A percentile compares a stretch with the other conserved stretches of the same genome.
Evolutionary conservation across 2,113 vertebrate genomes (phyloP).

Genomic region (Ondatra zibethicus): DNA sequence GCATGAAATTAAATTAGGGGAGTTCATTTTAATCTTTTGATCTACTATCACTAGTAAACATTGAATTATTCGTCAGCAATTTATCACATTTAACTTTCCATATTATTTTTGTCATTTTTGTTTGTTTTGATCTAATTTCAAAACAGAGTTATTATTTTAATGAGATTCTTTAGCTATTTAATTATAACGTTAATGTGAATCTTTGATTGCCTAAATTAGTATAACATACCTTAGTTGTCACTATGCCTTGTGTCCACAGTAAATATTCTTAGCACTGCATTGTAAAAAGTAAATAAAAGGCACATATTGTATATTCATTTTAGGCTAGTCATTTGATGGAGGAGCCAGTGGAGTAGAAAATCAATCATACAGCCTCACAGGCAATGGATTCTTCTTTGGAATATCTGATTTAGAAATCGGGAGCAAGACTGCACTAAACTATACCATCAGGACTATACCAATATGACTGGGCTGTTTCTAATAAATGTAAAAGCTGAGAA

Average conservation of each 20-base stretch:
- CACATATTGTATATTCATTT: slow-evolving; percentile 75
- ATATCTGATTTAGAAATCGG: slow-evolving; percentile 29
- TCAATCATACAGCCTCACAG: slow-evolving; percentile 39
- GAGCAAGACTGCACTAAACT: not conserved
- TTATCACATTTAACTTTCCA: slow-evolving; percentile 69
- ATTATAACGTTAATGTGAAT: slow-evolving; percentile 78
- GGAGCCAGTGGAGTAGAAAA: slow-evolving; percentile 69
- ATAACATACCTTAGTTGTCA: slow-evolving; percentile 80
- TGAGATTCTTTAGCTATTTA: slow-evolving; percentile 75
- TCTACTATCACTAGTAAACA: slow-evolving; percentile 47
- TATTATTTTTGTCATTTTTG: slow-evolving; percentile 45
- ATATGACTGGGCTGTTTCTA: not conserved
- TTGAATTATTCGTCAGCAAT: slow-evolving; percentile 80
- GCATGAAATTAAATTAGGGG: slow-evolving; percentile 71
- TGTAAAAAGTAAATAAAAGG: slow-evolving; percentile 43
- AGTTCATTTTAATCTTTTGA: slow-evolving; percentile 81
- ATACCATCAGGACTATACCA: not conserved
- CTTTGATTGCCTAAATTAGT: slow-evolving; percentile 81
- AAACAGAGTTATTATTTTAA: slow-evolving; percentile 43
- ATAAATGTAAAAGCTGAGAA: not conserved
- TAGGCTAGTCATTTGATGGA: slow-evolving; percentile 74
- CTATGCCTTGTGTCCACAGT: slow-evolving; percentile 70
- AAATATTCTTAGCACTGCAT: slow-evolving; percentile 46
- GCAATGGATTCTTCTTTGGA: slow-evolving; percentile 5
- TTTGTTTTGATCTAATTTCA: slow-evolving; percentile 66